phyloP scores from a whole-genome alignment of 2,888 invertebrate genomes.

The Aporophyla nigra region DNA sequence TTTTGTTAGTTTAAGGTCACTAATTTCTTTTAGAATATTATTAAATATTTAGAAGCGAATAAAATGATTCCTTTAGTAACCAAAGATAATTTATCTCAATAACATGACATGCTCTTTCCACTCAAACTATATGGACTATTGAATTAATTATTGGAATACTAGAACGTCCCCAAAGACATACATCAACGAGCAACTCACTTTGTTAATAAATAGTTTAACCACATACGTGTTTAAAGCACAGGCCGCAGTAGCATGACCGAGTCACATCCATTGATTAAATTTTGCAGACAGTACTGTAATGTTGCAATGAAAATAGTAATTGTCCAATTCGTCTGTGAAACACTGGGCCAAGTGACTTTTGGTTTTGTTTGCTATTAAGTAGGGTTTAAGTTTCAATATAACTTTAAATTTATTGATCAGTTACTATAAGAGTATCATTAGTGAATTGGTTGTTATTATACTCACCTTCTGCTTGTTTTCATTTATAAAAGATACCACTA shows the following conservation, averaged over 20 bases:
- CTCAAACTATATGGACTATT: background rate
- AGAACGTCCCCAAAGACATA: background rate
- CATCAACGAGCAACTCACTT: constrained; percentile 15
- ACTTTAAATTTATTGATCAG: background rate
- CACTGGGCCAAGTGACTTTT: background rate
- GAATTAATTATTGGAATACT: constrained; percentile 27
- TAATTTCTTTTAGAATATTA: no score
- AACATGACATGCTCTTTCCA: background rate
- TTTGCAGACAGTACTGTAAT: constrained; percentile 27
- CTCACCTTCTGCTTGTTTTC: background rate
- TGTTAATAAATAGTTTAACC: constrained; percentile 44
- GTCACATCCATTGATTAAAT: constrained; percentile 39
- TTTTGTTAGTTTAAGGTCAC: no score
- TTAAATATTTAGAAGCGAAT: background rate
- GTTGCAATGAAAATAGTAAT: constrained; percentile 1
- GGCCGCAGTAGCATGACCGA: constrained; percentile 31
- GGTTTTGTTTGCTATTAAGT: background rate
- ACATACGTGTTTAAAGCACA: constrained; percentile 36
- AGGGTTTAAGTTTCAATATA: background rate
- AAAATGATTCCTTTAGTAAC: background rate
- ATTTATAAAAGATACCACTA: no score
- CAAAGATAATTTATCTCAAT: background rate
- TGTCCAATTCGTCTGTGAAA: background rate
- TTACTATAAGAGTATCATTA: background rate
- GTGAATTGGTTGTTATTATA: background rate